These are phyloP conservation scores for Diogma glabrata DNA, from an alignment of 2,888 invertebrate genomes.

Conservation along the genomic window DNA sequence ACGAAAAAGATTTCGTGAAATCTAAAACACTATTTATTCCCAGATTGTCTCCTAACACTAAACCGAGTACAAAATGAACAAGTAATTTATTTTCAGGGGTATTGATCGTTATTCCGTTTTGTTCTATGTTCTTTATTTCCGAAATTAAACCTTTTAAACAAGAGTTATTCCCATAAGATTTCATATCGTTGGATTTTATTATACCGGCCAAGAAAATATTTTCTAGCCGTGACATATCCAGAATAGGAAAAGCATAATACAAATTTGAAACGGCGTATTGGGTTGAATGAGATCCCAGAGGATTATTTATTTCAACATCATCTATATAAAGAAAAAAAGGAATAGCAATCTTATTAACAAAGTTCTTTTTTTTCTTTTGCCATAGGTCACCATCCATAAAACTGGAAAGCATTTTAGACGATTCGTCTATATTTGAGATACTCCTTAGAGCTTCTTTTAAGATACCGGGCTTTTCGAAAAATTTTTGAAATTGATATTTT, in stretches of 20 bases:
- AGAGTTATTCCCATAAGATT: background rate
- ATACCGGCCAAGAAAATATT: too few species aligned
- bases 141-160: background rate
- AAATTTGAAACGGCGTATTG: background rate
- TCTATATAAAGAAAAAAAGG: background rate
- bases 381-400: background rate
- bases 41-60: background rate
- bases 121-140: background rate
- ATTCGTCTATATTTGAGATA: background rate
- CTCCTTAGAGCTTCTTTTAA: background rate
- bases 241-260: background rate
- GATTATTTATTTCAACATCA: background rate
- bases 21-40: background rate
- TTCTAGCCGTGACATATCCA: background rate
- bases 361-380: background rate
- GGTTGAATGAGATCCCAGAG: background rate
- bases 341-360: background rate
- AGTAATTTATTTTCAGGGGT: background rate
- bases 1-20: background rate
- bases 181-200: too few species aligned
- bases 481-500: background rate
- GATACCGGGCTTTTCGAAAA: background rate
- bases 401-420: background rate
- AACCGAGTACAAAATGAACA: background rate
- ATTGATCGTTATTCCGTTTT: background rate